phyloP scores from a whole-genome alignment of 2,113 vertebrate species.

The Rhabdornis inornatus region DNA sequence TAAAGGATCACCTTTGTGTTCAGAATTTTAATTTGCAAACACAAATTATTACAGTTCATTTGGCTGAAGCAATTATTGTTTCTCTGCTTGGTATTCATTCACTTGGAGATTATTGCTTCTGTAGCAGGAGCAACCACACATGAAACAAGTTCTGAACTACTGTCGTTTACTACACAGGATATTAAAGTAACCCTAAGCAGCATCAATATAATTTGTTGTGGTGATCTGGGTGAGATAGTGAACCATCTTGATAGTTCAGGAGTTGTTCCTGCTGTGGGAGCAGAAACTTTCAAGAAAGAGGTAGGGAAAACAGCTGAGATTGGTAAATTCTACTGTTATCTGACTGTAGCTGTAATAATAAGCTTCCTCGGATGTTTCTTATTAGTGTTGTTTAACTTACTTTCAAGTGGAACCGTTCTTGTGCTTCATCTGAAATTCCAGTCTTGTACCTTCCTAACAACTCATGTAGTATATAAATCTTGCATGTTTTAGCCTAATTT shows the following conservation, averaged over 20 bases:
- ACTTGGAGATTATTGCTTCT: neutral
- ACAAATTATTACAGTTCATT: neutral
- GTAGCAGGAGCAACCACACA: neutral
- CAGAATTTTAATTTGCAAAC: neutral
- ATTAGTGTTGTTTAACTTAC: neutral
- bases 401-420: neutral
- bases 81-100: neutral
- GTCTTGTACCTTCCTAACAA: neutral
- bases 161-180: neutral
- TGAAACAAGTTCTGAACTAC: neutral
- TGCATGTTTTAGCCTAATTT: neutral
- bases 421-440: neutral
- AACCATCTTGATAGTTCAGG: neutral
- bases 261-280: neutral
- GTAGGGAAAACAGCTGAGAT: neutral
- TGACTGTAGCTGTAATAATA: neutral
- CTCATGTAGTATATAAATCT: neutral
- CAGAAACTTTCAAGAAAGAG: neutral
- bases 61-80: neutral
- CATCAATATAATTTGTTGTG: neutral
- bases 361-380: neutral
- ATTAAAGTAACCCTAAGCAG: neutral
- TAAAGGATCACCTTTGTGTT: neutral
- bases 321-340: neutral
- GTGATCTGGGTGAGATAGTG: neutral